Percentiles rank a stretch among this genome's conserved stretches.
Evolutionary conservation across 2,888 invertebrate genomes (phyloP).

Genomic region (Habroteleia sp.): DNA sequence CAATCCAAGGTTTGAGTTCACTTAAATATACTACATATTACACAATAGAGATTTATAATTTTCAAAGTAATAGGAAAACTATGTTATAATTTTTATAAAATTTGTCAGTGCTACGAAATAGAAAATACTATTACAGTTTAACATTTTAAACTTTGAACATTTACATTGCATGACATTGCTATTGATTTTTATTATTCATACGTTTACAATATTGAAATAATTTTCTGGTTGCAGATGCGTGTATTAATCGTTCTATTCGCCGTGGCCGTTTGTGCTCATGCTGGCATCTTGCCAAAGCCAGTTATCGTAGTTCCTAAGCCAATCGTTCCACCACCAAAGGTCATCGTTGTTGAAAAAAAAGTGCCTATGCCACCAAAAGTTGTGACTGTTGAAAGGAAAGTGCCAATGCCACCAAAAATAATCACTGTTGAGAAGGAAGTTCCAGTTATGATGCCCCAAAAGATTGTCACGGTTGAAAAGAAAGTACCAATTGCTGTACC

Average conservation of each 20-base stretch:
- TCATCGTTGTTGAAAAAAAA: slow-evolving; percentile 14
- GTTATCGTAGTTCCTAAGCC: slow-evolving; percentile 10
- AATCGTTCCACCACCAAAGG: slow-evolving; percentile 24
- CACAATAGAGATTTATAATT: background rate
- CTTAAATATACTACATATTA: background rate
- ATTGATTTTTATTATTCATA: too few species aligned
- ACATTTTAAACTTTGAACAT: too few species aligned
- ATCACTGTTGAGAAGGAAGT: slow-evolving; percentile 22
- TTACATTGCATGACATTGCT: too few species aligned
- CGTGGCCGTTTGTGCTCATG: slow-evolving; percentile 15
- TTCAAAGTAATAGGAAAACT: background rate
- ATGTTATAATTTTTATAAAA: too few species aligned
- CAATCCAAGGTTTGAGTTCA: slow-evolving; percentile 23
- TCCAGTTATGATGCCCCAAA: slow-evolving; percentile 10
- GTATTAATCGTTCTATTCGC: slow-evolving; percentile 16
- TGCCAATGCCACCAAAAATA: slow-evolving; percentile 16
- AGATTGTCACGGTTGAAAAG: slow-evolving; percentile 13
- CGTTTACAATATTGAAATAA: too few species aligned
- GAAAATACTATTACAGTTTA: background rate
- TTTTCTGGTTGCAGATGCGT: slow-evolving; percentile 25
- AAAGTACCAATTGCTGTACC: slow-evolving; percentile 11
- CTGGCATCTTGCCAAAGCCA: slow-evolving; percentile 1
- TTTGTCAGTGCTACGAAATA: too few species aligned
- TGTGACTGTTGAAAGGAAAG: background rate
- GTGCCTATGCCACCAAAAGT: slow-evolving; percentile 11